Conservation (phyloP, 2,797 vertebrate species). For the Intellagama lesueurii region DNA sequence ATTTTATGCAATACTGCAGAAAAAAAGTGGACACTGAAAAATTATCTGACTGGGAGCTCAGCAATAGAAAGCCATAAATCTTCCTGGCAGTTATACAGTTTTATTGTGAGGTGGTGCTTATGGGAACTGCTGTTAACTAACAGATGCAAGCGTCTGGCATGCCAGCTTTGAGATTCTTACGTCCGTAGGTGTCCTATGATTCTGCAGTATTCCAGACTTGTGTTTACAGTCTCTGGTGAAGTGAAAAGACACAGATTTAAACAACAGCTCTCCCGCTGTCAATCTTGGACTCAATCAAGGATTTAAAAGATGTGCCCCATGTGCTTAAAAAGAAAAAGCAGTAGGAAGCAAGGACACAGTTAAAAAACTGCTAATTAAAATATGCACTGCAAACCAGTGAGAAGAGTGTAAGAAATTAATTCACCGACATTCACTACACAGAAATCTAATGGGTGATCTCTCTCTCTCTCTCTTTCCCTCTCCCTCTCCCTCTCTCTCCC, state of each 20-base stretch:
- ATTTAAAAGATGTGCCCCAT: background rate
- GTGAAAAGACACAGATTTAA: background rate
- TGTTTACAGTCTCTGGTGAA: slow-evolving; percentile 8
- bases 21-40: slow-evolving; percentile 72
- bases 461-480: slow-evolving; percentile 17
- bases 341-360: slow-evolving; percentile 3
- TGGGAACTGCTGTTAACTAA: slow-evolving; percentile 59
- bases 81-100: slow-evolving; percentile 74
- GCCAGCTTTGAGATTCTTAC: background rate
- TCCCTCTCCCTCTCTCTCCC: slow-evolving; percentile 24
- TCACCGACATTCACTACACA: slow-evolving; percentile 46
- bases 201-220: background rate
- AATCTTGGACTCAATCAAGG: background rate
- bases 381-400: slow-evolving; percentile 38
- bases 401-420: slow-evolving; percentile 62
- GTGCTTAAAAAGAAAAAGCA: slow-evolving; percentile 13
- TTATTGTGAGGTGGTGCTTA: slow-evolving; percentile 67
- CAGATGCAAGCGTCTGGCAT: background rate
- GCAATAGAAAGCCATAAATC: slow-evolving; percentile 78
- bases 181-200: background rate
- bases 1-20: slow-evolving; percentile 48
- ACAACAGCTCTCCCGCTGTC: background rate
- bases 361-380: slow-evolving; percentile 61
- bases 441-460: slow-evolving; percentile 54
- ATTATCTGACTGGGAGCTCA: slow-evolving; percentile 67